Percentiles rank a stretch among this genome's conserved stretches.
Conservation (phyloP, 2,888 invertebrate species). For the Chromoteleia sp. region DNA sequence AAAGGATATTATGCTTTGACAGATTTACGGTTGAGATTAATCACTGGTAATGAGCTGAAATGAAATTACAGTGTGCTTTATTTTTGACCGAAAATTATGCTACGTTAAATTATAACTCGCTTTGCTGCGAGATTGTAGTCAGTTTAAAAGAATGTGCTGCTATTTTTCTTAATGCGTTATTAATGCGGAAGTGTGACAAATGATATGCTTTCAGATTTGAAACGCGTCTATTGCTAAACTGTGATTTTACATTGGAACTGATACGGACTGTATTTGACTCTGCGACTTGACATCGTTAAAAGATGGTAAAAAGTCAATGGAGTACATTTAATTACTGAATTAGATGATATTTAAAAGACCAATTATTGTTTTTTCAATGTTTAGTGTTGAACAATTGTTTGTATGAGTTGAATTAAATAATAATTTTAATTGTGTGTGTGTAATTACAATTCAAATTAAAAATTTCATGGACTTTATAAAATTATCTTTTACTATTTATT, state of each 20-base stretch:
- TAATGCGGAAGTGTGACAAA: background rate
- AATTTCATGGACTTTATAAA: too few relatives aligned
- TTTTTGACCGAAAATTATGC: constrained; percentile 1
- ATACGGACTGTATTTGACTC: background rate
- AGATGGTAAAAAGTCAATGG: background rate
- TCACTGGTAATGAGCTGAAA: constrained; percentile 12
- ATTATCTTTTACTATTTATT: too few relatives aligned
- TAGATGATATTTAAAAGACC: too few relatives aligned
- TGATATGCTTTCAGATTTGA: background rate
- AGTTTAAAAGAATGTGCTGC: too few relatives aligned
- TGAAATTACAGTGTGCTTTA: constrained; percentile 9
- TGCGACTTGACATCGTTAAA: too few relatives aligned
- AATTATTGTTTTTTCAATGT: too few relatives aligned
- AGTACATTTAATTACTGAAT: background rate
- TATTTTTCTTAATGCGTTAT: too few relatives aligned
- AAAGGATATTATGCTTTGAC: constrained; percentile 33
- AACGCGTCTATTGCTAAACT: background rate
- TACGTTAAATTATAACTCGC: background rate
- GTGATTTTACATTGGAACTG: background rate
- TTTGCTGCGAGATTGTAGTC: too few relatives aligned
- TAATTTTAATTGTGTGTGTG: too few relatives aligned
- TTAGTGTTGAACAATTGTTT: too few relatives aligned
- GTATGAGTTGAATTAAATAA: too few relatives aligned
- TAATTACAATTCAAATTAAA: too few relatives aligned
- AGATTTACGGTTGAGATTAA: constrained; percentile 36